phyloP scores from a whole-genome alignment of 2,797 vertebrate species.

The Syngnathus acus region DNA sequence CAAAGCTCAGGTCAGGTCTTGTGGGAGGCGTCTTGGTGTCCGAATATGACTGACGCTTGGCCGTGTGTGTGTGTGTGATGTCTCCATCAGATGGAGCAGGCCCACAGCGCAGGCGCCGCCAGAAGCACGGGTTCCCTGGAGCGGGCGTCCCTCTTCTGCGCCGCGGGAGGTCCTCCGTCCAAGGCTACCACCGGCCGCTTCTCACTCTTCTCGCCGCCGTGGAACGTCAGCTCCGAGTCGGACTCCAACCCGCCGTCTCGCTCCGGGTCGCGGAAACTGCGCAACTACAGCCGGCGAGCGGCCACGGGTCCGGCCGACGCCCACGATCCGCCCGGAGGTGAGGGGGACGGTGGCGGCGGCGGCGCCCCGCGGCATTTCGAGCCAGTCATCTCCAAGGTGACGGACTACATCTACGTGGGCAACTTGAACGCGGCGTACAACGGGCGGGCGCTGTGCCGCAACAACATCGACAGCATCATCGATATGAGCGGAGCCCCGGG shows the following conservation, averaged over 20 bases:
- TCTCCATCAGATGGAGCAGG: slow-evolving; percentile 72
- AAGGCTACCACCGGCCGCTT: slow-evolving; percentile 67
- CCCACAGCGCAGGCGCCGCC: slow-evolving; percentile 65
- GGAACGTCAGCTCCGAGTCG: slow-evolving; percentile 71
- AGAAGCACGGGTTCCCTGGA: slow-evolving; percentile 68
- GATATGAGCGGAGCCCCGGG: slow-evolving; percentile 73
- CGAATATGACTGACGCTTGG: too few relatives aligned
- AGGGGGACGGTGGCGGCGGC: slow-evolving; percentile 40
- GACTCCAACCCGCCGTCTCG: slow-evolving; percentile 68
- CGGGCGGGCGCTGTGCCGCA: slow-evolving; percentile 65
- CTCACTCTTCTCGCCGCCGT: slow-evolving; percentile 63
- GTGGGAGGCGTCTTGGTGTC: too few relatives aligned
- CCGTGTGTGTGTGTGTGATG: neutral
- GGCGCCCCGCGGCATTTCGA: slow-evolving; percentile 57
- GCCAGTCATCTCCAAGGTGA: slow-evolving; percentile 68
- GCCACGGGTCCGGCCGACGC: slow-evolving; percentile 46
- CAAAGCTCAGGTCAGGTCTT: slow-evolving; percentile 65
- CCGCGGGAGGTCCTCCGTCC: slow-evolving; percentile 58
- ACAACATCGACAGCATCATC: slow-evolving; percentile 74
- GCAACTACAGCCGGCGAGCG: slow-evolving; percentile 59
- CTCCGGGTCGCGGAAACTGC: slow-evolving; percentile 68
- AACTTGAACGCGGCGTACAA: slow-evolving; percentile 72
- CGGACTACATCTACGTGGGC: slow-evolving; percentile 73
- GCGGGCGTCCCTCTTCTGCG: slow-evolving; percentile 69
- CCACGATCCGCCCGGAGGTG: slow-evolving; percentile 28